phyloP scores from a whole-genome alignment of 1,140 invertebrate genomes.

The Drosophila baimaii region DNA sequence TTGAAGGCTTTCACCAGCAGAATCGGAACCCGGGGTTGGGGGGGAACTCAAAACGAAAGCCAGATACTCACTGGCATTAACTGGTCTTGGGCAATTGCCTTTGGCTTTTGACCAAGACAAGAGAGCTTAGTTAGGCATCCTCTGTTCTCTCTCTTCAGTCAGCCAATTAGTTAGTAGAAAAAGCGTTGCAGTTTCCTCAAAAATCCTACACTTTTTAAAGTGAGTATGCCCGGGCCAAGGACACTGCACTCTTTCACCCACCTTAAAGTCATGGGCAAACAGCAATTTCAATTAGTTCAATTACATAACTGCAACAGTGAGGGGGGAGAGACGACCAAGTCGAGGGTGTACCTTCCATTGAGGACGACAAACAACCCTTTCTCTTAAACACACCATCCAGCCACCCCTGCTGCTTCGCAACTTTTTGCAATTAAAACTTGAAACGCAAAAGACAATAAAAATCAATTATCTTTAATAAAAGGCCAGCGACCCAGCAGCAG shows the following conservation, averaged over 20 bases:
- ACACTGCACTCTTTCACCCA: conserved; percentile 17
- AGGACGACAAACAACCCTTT: conserved; percentile 54
- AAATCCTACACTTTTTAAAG: conserved; percentile 1
- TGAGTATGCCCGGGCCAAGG: conserved; percentile 15
- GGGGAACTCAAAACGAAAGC: neutral
- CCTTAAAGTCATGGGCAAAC: conserved; percentile 28
- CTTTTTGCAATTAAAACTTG: conserved; percentile 76
- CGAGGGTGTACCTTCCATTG: conserved; percentile 19
- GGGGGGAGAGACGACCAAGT: neutral
- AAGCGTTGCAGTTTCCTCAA: conserved; percentile 17
- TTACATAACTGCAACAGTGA: conserved; percentile 52
- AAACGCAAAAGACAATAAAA: conserved; percentile 71
- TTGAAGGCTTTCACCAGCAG: conserved; percentile 22
- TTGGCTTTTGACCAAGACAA: conserved; percentile 24
- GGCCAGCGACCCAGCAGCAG: conserved; percentile 28
- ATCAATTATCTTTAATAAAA: conserved; percentile 77
- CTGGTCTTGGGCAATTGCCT: neutral
- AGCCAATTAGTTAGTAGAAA: conserved; percentile 34
- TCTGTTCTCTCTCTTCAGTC: neutral
- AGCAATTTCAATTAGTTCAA: conserved; percentile 77
- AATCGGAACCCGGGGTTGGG: neutral
- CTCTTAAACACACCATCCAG: neutral
- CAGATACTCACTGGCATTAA: conserved; percentile 16
- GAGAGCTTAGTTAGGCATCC: conserved; percentile 40
- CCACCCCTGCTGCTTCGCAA: conserved; percentile 23